These are phyloP conservation scores for Exaiptasia diaphana DNA, from an alignment of 64 coral and sea anemone species.

Conservation along the genomic window DNA sequence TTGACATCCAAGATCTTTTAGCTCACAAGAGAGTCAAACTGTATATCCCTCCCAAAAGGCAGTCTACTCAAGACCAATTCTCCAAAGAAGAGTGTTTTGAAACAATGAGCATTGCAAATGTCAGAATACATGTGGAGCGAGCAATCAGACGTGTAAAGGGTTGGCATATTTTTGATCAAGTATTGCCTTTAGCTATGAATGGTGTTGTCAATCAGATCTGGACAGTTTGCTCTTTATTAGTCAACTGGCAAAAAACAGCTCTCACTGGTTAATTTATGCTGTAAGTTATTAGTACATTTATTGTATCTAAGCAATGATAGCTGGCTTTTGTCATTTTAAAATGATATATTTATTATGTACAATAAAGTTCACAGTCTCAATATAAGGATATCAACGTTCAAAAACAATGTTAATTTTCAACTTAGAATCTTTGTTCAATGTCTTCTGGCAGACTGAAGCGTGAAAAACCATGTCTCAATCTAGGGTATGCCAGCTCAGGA, in stretches of 20 bases:
- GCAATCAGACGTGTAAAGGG: slow-evolving; percentile 60
- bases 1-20: slow-evolving; percentile 57
- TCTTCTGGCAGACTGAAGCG: background rate
- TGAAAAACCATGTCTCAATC: background rate
- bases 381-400: too few relatives aligned
- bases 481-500: background rate
- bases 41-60: slow-evolving; percentile 66
- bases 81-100: slow-evolving; percentile 24
- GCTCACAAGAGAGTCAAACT: slow-evolving; percentile 36
- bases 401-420: too few relatives aligned
- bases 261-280: too few relatives aligned
- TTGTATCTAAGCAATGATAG: too few relatives aligned
- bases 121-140: slow-evolving; percentile 67
- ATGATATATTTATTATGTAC: too few relatives aligned
- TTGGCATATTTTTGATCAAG: slow-evolving; percentile 60
- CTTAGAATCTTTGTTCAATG: too few relatives aligned
- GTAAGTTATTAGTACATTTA: too few relatives aligned
- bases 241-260: slow-evolving; percentile 17
- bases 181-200: slow-evolving; percentile 11
- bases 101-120: slow-evolving; percentile 63
- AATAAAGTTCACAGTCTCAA: too few relatives aligned
- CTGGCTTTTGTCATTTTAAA: too few relatives aligned
- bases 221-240: slow-evolving; percentile 35
- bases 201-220: slow-evolving; percentile 46
- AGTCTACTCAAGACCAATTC: slow-evolving; percentile 26